These are phyloP conservation scores for Apogon talboti DNA, from an alignment of 2,797 vertebrate species.

Conservation along the genomic window DNA sequence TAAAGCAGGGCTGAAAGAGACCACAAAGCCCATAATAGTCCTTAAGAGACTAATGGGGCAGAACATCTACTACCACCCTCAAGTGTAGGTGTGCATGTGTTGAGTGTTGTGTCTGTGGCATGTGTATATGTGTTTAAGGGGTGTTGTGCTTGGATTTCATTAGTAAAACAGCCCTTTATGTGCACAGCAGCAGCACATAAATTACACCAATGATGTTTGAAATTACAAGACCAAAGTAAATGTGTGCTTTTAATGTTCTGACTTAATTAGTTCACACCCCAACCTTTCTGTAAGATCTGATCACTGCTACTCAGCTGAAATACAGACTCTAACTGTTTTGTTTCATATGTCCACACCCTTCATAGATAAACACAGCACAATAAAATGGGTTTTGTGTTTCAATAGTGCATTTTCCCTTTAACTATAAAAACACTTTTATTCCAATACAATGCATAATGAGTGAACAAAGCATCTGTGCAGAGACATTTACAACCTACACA, in stretches of 20 bases:
- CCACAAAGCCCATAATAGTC: slow-evolving; percentile 28
- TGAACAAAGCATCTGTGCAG: slow-evolving; percentile 4
- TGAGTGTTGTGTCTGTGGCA: slow-evolving; percentile 7
- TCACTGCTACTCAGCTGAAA: slow-evolving; percentile 53
- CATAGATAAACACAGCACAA: slow-evolving; percentile 45
- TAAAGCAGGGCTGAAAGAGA: slow-evolving; percentile 35
- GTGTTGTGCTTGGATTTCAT: slow-evolving; percentile 62
- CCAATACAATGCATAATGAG: slow-evolving; percentile 7
- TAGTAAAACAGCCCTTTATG: slow-evolving; percentile 61
- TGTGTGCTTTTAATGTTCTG: slow-evolving; percentile 64
- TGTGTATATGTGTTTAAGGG: slow-evolving; percentile 58
- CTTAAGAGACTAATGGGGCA: slow-evolving; percentile 60
- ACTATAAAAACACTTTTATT: slow-evolving; percentile 22
- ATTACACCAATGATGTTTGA: slow-evolving; percentile 71
- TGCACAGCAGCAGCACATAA: slow-evolving; percentile 52
- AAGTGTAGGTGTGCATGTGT: slow-evolving; percentile 26
- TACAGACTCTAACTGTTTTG: slow-evolving; percentile 25
- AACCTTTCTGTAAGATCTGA: slow-evolving; percentile 51
- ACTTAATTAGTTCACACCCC: slow-evolving; percentile 70
- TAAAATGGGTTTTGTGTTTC: slow-evolving; percentile 23
- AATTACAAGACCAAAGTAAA: slow-evolving; percentile 67
- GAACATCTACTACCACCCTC: slow-evolving; percentile 48
- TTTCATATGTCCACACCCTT: slow-evolving; percentile 35
- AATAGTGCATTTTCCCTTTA: slow-evolving; percentile 1
- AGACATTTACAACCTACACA: slow-evolving; percentile 16